phyloP scores from a whole-genome alignment of 2,797 vertebrate species.

The Vespertilio murinus region DNA sequence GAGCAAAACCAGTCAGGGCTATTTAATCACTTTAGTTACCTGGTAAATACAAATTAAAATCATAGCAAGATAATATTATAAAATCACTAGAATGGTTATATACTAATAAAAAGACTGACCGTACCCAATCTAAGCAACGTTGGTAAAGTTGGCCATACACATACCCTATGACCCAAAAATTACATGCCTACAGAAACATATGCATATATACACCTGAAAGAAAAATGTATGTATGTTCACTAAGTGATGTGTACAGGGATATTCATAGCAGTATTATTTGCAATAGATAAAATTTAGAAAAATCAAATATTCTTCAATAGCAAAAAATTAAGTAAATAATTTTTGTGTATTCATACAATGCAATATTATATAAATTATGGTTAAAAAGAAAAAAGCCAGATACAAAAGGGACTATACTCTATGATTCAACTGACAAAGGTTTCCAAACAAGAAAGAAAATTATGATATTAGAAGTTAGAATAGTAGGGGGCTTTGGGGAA shows the following conservation, averaged over 20 bases:
- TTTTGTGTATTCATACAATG: background rate
- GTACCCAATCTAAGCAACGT: background rate
- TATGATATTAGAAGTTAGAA: background rate
- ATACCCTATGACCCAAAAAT: background rate
- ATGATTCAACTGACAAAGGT: background rate
- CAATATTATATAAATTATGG: background rate
- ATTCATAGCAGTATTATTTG: background rate
- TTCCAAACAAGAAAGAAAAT: background rate
- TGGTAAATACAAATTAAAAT: background rate
- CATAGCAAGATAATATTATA: background rate
- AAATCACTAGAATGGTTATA: background rate
- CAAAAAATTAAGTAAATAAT: background rate
- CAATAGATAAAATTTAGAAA: background rate
- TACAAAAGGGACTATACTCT: background rate
- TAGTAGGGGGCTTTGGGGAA: background rate
- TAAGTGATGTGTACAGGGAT: background rate
- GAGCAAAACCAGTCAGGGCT: too few species aligned
- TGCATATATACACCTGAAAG: background rate
- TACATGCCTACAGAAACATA: background rate
- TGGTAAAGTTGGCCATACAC: background rate
- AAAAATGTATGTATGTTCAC: background rate
- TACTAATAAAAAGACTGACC: background rate
- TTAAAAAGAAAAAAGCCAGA: constrained; percentile 7
- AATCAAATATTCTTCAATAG: background rate
- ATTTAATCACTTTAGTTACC: background rate